phyloP scores from a whole-genome alignment of 2,797 vertebrate species.

The Chromis chromis region DNA sequence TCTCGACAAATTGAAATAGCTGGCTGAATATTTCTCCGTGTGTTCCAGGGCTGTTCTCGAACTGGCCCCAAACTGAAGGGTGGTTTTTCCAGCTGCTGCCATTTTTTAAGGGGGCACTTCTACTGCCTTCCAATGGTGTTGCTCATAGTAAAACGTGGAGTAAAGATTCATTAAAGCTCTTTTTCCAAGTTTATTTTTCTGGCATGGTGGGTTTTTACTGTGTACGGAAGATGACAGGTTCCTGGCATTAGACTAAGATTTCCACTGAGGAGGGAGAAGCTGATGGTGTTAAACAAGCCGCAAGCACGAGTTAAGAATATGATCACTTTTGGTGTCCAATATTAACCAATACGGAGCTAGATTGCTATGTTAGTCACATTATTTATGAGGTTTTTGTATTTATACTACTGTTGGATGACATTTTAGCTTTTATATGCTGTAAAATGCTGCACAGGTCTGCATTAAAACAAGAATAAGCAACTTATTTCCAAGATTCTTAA shows the following conservation, averaged over 20 bases:
- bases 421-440: too few relatives aligned
- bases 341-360: not conserved
- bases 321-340: not conserved
- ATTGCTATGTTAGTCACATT: not conserved
- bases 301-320: not conserved
- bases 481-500: not conserved
- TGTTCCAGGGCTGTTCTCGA: constrained; percentile 41
- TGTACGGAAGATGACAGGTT: not conserved
- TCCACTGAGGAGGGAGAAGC: constrained; percentile 2
- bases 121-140: constrained; percentile 2
- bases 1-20: constrained; percentile 35
- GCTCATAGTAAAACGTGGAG: constrained; percentile 1
- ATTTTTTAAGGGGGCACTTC: constrained; percentile 4
- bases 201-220: not conserved
- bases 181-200: not conserved
- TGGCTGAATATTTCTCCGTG: constrained; percentile 35
- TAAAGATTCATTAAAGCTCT: not conserved
- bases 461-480: too few relatives aligned
- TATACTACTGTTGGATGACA: too few relatives aligned
- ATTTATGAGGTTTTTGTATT: too few relatives aligned
- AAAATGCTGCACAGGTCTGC: too few relatives aligned
- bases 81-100: constrained; percentile 30
- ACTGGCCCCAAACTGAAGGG: constrained; percentile 10
- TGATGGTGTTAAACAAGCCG: not conserved
- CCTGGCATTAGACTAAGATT: constrained; percentile 12